Conservation (phyloP, 1,140 invertebrate genomes). For the Dendrolimus punctatus region DNA sequence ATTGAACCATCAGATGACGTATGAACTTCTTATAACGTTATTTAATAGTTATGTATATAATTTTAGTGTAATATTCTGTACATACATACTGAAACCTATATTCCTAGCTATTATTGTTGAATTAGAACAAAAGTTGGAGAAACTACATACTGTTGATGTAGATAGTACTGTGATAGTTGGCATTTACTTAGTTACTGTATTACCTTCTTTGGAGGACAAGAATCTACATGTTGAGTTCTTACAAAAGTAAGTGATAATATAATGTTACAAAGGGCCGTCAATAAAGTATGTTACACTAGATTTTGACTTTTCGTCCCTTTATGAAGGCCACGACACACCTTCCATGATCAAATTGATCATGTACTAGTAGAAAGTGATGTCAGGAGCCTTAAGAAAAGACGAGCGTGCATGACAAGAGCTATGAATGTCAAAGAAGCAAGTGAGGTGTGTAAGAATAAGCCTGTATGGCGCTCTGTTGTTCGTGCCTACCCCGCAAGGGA, state of each 20-base stretch:
- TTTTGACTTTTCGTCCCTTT: too few species aligned
- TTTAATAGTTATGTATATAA: slow-evolving; percentile 51
- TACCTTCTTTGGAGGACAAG: slow-evolving; percentile 33
- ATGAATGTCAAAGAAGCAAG: too few species aligned
- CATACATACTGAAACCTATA: slow-evolving; percentile 41
- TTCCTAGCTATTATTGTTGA: slow-evolving; percentile 48
- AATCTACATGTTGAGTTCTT: slow-evolving; percentile 47
- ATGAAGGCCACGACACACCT: too few species aligned
- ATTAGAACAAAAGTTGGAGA: slow-evolving; percentile 62
- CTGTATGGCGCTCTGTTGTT: too few species aligned
- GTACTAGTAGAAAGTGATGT: too few species aligned
- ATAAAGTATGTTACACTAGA: too few species aligned
- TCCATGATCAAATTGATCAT: too few species aligned
- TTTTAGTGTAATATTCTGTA: slow-evolving; percentile 49
- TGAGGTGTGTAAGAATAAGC: too few species aligned
- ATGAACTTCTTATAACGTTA: slow-evolving; percentile 45
- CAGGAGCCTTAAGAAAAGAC: too few species aligned
- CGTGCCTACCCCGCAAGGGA: too few species aligned
- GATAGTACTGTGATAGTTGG: slow-evolving; percentile 56
- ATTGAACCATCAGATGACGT: slow-evolving; percentile 40
- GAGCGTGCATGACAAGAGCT: too few species aligned
- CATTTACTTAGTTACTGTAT: slow-evolving; percentile 54
- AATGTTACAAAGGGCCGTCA: background rate
- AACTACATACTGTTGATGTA: slow-evolving; percentile 47
- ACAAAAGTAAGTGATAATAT: slow-evolving; percentile 55